phyloP scores from a whole-genome alignment of 2,113 vertebrate species.

The Saguinus midas region DNA sequence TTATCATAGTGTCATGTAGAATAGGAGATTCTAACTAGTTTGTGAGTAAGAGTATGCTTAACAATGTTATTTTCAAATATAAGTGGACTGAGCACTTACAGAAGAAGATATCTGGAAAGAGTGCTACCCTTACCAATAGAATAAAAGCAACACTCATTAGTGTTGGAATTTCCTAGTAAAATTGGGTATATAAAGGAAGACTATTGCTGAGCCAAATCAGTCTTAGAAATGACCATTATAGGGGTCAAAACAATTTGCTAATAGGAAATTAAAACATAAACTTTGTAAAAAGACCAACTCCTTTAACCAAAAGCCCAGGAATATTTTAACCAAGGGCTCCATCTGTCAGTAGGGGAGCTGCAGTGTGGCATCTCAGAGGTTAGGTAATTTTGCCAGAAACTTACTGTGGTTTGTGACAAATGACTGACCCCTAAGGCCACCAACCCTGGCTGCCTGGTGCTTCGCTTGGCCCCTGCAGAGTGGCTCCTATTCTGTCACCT shows the following conservation, averaged over 20 bases:
- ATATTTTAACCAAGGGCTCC: conserved; percentile 58
- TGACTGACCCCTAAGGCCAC: conserved; percentile 74
- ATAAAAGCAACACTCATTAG: background rate
- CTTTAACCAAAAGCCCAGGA: conserved; percentile 25
- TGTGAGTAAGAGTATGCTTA: background rate
- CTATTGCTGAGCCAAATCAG: background rate
- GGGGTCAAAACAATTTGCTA: conserved; percentile 24
- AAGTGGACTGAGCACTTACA: background rate
- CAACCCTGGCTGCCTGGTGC: conserved; percentile 70
- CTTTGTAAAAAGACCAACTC: background rate
- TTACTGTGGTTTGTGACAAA: conserved; percentile 69
- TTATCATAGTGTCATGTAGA: background rate
- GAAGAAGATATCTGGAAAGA: background rate
- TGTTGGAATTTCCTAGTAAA: background rate
- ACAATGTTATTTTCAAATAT: background rate
- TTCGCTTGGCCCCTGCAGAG: conserved; percentile 41
- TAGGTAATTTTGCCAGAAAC: conserved; percentile 56
- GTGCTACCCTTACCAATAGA: background rate
- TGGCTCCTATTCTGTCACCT: conserved; percentile 57
- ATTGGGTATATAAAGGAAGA: background rate
- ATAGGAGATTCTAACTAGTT: background rate
- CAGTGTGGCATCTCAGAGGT: conserved; percentile 30
- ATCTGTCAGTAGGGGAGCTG: conserved; percentile 48
- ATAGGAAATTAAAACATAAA: conserved; percentile 32
- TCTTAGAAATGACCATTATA: conserved; percentile 12